These are phyloP conservation scores for Pagetopsis macropterus DNA, from an alignment of 2,797 vertebrate species.

Conservation along the genomic window DNA sequence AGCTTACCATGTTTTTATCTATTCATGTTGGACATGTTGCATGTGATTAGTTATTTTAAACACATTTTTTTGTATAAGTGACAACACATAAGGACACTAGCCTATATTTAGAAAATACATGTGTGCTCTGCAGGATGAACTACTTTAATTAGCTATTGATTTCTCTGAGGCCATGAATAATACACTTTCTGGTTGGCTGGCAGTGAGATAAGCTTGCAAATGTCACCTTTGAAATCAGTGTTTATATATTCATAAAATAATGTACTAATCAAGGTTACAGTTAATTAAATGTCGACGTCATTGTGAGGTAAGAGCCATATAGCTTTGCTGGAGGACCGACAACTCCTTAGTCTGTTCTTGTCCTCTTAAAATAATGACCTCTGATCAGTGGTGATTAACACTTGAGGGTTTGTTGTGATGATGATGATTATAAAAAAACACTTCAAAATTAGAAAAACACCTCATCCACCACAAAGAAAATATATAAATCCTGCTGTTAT, in stretches of 20 bases:
- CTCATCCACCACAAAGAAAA: neutral
- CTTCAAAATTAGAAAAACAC: neutral
- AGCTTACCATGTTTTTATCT: neutral
- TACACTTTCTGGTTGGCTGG: constrained; percentile 23
- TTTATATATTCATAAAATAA: neutral
- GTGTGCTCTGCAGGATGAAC: constrained; percentile 44
- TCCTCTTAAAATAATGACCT: constrained; percentile 17
- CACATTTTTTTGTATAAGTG: constrained; percentile 7
- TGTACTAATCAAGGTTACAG: neutral
- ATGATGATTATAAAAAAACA: neutral
- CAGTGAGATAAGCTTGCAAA: constrained; percentile 24
- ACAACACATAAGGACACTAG: constrained; percentile 8
- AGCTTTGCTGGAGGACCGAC: neutral
- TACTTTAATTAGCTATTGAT: constrained; percentile 76
- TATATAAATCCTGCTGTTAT: neutral
- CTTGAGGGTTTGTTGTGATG: neutral
- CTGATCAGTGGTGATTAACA: neutral
- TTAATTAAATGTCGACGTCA: neutral
- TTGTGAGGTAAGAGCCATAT: neutral
- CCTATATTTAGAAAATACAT: constrained; percentile 38
- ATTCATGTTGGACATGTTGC: neutral
- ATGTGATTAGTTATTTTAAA: neutral
- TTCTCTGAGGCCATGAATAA: constrained; percentile 26
- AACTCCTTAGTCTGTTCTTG: neutral
- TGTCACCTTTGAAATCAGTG: constrained; percentile 11